Base-by-base conservation (phyloP, 2,113 vertebrate genomes). In the Aspidoscelis tigris region DNA sequence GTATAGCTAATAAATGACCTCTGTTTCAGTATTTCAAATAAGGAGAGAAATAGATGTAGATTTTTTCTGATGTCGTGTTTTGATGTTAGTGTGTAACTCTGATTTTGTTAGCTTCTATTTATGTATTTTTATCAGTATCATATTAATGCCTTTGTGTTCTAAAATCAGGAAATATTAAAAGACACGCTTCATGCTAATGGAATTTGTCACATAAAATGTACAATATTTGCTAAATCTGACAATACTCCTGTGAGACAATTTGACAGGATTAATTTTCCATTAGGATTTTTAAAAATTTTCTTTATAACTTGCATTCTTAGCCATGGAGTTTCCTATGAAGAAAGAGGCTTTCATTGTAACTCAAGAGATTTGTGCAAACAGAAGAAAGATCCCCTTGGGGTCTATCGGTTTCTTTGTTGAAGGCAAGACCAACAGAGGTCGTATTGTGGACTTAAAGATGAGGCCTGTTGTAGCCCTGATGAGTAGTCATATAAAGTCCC, bases 361-460 rank as follows among this genome's bases (percentile, higher is more conserved):
- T 2, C 92, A 78, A 80, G 96, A 95, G 70, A 96, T 97, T 88
- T 94, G 95, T n/a, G 94, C 96, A 2, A 81, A 91, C 4, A 92
- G 89, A 0, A 95, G 94, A 24, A 96, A 94, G 84, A 90, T 89
- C 47, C 84, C 84, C 41, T 89, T 95, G 21, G 96, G 96, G 33
- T 94, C 88, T 4, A 89, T 97, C 5, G 96, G 95, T 1, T 92
- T 90, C 10, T 89, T 93, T 26, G 81, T 86, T 26, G 95, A 96
- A 84, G 76, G 47, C 8, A 78, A 91, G 0, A 94, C 96, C 88
- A 89, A 66, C 21, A 85, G 71, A 55, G 96, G 94, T 5, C 93
- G 95, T 84, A 80, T 96, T 83, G 86, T 84, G 76, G 87, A 84
- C 41, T 70, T 84, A 20, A 83, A 88, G 66, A 65, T 69, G 26